Evolutionary conservation across 2,113 vertebrate species (phyloP), one percentile per base, ranked within the genome.

Genomic region (Elachura formosa): DNA sequence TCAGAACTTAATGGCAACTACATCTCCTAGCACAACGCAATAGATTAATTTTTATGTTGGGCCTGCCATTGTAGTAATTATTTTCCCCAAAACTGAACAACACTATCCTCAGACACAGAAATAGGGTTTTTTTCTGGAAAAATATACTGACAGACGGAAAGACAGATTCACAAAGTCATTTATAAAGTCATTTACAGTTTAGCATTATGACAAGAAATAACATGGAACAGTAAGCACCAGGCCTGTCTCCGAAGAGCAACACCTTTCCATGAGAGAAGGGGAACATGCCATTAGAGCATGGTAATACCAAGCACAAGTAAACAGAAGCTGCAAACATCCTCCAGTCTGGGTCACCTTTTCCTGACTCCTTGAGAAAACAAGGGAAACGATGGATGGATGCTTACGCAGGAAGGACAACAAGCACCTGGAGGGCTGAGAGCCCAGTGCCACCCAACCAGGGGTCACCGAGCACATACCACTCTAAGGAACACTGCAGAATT

Each of bases 391-490:
- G 17, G 58, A 85, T 5, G 17, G 49, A 45, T 36, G 8, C 15
- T 40, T 41, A 17, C 0, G 0, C 6, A 14, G 10, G 16, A 11
- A 26, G 3, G 10, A 43, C 4, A 67, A 36, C 7, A 51, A 49
- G 54, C 19, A 29, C 12, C 11, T 0, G 0, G 59, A 66, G n/a
- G 55, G 33, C 41, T 15, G 14, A 16, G 49, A 31, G 12, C 1
- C 0, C 51, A 13, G 40, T 5, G 9, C 2, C 33, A 77, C 0
- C 0, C 48, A 36, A 85, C 19, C 19, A 31, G 4, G 4, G 29
- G 21, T 54, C n/a, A 72, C 10, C 1, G 5, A 45, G 45, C 14
- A 7, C 19, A 43, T 11, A 23, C 17, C 74, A 41, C 28, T 48
- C 21, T 2, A 5, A 51, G 41, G 51, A 69, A 56, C 2, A 2